Evolutionary conservation across 2,113 vertebrate species (phyloP).

Genomic region (Phainopepla nitens): DNA sequence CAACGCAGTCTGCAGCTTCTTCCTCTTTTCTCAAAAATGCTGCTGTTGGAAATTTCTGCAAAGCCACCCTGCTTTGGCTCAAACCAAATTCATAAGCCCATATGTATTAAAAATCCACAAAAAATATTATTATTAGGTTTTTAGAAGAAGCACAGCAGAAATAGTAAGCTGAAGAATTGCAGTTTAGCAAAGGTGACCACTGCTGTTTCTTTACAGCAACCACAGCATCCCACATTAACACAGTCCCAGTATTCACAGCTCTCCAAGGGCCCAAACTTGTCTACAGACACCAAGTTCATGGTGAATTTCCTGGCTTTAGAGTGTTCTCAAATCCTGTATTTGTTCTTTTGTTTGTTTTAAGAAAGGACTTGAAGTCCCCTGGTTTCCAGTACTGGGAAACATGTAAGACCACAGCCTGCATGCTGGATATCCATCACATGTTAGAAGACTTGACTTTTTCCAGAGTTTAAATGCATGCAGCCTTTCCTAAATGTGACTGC

Average conservation of each 20-base stretch:
- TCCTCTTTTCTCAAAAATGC: not conserved
- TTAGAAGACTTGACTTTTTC: not conserved
- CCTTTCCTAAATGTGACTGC: not conserved
- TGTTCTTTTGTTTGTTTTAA: not conserved
- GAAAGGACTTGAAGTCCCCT: not conserved
- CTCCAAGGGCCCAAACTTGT: not conserved
- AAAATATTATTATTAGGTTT: not conserved
- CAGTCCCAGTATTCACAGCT: not conserved
- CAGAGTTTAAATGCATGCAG: not conserved
- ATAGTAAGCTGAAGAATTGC: not conserved
- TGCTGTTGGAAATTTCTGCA: not conserved
- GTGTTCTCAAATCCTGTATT: not conserved
- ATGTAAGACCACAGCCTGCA: not conserved
- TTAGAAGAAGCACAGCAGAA: not conserved
- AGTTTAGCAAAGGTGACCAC: not conserved
- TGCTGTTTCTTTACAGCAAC: not conserved
- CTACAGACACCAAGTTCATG: not conserved
- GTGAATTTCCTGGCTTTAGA: not conserved
- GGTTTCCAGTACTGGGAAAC: not conserved
- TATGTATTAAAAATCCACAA: not conserved
- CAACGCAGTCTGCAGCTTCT: not conserved
- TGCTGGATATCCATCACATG: not conserved
- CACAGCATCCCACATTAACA: not conserved
- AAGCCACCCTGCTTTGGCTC: not conserved
- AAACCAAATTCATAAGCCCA: not conserved